Conservation (phyloP, 2,797 vertebrate species). For the Buphagus erythrorhynchus region DNA sequence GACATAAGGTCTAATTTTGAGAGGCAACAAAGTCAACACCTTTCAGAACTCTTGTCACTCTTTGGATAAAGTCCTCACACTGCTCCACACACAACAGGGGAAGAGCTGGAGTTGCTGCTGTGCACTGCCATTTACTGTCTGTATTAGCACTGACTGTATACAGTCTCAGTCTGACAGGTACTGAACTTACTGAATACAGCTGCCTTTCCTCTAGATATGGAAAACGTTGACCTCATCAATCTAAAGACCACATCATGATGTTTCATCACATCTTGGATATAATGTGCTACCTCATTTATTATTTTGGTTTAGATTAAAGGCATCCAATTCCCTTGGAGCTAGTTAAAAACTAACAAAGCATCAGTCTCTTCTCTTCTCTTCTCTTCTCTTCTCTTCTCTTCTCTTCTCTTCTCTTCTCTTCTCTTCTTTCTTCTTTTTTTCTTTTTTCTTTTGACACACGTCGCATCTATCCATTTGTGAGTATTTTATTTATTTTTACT, state of each 20-base stretch:
- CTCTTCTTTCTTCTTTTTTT: background rate
- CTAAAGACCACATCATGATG: background rate
- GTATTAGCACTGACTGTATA: too few species aligned
- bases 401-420: background rate
- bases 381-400: too few species aligned
- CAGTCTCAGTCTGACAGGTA: background rate
- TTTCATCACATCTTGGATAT: background rate
- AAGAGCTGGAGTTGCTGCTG: background rate
- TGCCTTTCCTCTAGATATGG: background rate
- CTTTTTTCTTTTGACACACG: background rate
- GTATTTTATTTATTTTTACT: background rate
- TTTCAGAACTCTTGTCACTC: background rate
- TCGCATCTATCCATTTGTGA: background rate
- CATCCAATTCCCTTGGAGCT: background rate
- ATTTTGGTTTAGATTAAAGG: background rate
- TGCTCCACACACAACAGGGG: background rate
- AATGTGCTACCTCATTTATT: background rate
- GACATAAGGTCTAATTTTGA: background rate
- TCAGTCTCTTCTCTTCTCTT: rapidly evolving
- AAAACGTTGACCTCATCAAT: background rate
- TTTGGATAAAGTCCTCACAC: background rate
- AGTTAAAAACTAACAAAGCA: background rate
- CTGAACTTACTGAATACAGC: background rate
- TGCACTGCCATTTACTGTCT: background rate
- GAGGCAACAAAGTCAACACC: background rate